Evolutionary conservation across 2,113 vertebrate species (phyloP).

Genomic region (Chiloscyllium plagiosum): DNA sequence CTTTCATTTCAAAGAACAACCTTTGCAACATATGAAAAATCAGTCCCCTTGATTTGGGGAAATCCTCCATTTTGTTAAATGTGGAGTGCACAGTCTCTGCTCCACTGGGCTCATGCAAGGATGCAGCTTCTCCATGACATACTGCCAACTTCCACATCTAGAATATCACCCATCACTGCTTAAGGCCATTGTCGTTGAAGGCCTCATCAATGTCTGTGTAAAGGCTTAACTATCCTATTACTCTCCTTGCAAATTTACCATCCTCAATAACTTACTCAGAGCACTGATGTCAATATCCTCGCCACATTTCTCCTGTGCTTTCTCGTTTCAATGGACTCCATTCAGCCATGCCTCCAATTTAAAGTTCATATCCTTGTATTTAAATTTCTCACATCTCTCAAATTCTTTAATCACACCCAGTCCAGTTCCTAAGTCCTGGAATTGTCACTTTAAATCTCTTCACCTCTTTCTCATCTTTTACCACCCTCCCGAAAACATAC

Average conservation of each 20-base stretch:
- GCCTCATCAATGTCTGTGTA: not conserved
- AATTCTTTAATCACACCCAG: not conserved
- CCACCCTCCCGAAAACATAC: not conserved
- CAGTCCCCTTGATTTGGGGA: not conserved
- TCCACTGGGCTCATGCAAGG: not conserved
- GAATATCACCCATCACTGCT: not conserved
- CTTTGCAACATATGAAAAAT: not conserved
- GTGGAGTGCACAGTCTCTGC: not conserved
- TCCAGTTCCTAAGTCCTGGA: not conserved
- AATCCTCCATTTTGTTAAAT: not conserved
- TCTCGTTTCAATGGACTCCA: not conserved
- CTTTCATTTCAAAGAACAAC: not conserved
- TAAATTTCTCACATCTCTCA: not conserved
- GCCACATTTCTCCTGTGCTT: not conserved
- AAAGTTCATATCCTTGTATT: not conserved
- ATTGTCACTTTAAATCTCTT: not conserved
- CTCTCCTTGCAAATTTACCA: not conserved
- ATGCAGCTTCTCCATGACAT: not conserved
- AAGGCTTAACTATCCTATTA: not conserved
- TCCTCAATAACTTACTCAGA: not conserved
- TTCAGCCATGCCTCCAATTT: not conserved
- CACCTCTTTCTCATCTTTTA: not conserved
- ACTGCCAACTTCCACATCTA: no score
- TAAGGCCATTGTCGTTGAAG: not conserved
- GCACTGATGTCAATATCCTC: not conserved